Evolutionary conservation across 1,140 invertebrate genomes (phyloP).

Genomic region (Zaprionus tsacasi): DNA sequence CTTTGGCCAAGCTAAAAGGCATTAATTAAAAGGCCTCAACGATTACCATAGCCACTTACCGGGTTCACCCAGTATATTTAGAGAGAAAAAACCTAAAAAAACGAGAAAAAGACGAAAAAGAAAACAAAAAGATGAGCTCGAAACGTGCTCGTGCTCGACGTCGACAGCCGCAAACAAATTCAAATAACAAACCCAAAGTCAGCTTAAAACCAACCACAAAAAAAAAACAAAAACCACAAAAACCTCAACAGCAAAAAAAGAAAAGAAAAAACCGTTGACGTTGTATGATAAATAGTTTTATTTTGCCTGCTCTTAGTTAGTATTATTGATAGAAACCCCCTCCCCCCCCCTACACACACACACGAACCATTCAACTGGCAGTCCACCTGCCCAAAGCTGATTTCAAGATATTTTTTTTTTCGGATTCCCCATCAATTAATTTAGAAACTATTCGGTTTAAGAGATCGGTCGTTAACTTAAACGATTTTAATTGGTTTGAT

Average conservation of each 20-base stretch:
- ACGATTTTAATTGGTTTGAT: slow-evolving; percentile 28
- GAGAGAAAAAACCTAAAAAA: slow-evolving; percentile 22
- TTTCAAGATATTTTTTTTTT: neutral
- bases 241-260: neutral
- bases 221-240: slow-evolving; percentile 21
- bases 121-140: slow-evolving; percentile 41
- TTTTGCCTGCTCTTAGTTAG: slow-evolving; percentile 5
- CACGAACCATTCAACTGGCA: neutral
- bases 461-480: slow-evolving; percentile 2
- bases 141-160: slow-evolving; percentile 62
- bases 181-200: slow-evolving; percentile 35
- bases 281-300: slow-evolving; percentile 47
- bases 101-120: slow-evolving; percentile 13
- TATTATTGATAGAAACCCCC: slow-evolving; percentile 22
- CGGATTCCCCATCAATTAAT: slow-evolving; percentile 25
- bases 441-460: slow-evolving; percentile 23
- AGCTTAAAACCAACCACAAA: slow-evolving; percentile 18
- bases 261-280: slow-evolving; percentile 9
- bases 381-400: slow-evolving; percentile 24
- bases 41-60: slow-evolving; percentile 52
- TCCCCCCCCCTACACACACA: neutral
- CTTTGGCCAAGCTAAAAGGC: slow-evolving; percentile 65
- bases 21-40: slow-evolving; percentile 69
- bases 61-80: slow-evolving; percentile 4
- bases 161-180: slow-evolving; percentile 26